These are phyloP conservation scores for Trichopria drosophilae DNA, from an alignment of 2,888 invertebrate genomes.

Conservation along the genomic window DNA sequence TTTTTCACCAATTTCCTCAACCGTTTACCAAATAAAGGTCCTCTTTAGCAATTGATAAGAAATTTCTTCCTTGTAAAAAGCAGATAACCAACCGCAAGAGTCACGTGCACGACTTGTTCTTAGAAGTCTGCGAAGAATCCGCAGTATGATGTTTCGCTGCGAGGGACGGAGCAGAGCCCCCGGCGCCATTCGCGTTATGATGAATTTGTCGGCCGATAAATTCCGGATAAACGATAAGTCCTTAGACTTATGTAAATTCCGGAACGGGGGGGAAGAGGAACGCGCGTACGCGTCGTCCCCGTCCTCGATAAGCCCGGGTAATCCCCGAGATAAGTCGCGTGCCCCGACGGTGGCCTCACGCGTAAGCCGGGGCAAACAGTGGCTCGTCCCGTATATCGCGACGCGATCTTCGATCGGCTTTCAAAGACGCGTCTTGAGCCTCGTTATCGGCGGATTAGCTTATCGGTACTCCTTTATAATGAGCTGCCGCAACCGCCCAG, in stretches of 20 bases:
- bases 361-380: conserved; percentile 38
- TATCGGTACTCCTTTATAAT: conserved; percentile 37
- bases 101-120: no score
- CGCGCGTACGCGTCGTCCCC: no score
- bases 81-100: no score
- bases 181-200: no score
- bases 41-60: no score
- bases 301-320: conserved; percentile 41
- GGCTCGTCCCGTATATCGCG: conserved; percentile 18
- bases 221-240: conserved; percentile 32
- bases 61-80: no score
- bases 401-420: conserved; percentile 26
- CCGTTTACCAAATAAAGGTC: no score
- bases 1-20: no score
- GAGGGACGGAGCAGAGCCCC: no score
- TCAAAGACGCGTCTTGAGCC: conserved; percentile 24
- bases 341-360: conserved; percentile 36
- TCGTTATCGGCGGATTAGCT: conserved; percentile 38
- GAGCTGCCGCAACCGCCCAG: conserved; percentile 6
- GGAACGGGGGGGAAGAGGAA: conserved; percentile 12
- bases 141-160: no score
- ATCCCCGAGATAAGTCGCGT: conserved; percentile 46
- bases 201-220: conserved; percentile 14
- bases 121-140: no score
- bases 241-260: conserved; percentile 40